Conservation (phyloP, 2,888 invertebrate genomes). For the Hemaris fuciformis region DNA sequence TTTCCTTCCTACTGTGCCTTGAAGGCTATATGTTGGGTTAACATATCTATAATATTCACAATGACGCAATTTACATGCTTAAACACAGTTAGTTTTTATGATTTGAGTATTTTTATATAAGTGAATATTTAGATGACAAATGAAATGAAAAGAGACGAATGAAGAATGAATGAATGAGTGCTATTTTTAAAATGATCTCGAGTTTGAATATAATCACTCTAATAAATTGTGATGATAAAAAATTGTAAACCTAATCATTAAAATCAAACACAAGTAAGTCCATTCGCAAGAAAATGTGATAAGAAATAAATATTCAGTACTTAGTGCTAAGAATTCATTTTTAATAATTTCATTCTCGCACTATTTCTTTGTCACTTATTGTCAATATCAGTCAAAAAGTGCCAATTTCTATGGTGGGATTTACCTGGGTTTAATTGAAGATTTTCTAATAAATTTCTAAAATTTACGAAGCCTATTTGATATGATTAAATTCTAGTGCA, state of each 20-base stretch:
- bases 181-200: background rate
- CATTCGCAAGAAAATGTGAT: background rate
- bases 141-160: background rate
- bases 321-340: background rate
- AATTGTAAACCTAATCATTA: background rate
- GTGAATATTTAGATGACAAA: background rate
- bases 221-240: background rate
- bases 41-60: too few relatives aligned
- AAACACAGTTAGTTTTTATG: too few relatives aligned
- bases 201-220: background rate
- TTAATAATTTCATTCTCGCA: background rate
- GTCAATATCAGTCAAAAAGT: conserved; percentile 1
- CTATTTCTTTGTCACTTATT: background rate
- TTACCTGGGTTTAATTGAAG: conserved; percentile 7
- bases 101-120: background rate
- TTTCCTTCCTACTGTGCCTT: too few relatives aligned
- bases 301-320: conserved; percentile 2
- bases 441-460: background rate
- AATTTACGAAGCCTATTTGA: background rate
- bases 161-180: background rate
- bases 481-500: background rate
- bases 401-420: conserved; percentile 1
- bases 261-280: conserved; percentile 10
- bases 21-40: too few relatives aligned
- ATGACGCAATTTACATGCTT: too few relatives aligned